A percentile compares a stretch with the other conserved stretches of the same genome.
These are phyloP conservation scores for Tenthredo scrophulariae DNA, from an alignment of 2,888 invertebrate genomes.

Conservation along the genomic window DNA sequence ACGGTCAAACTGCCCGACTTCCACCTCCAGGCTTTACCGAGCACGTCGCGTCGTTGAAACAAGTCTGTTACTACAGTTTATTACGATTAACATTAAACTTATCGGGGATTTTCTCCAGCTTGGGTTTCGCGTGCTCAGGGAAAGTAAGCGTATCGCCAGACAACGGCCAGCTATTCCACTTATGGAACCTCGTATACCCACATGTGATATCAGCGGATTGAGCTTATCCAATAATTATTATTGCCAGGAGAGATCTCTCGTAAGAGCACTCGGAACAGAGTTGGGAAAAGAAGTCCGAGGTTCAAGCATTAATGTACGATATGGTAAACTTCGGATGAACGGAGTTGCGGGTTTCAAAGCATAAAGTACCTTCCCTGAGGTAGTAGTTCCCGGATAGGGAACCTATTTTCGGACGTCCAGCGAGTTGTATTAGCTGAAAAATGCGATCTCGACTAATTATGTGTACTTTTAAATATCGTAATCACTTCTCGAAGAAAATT, in stretches of 20 bases:
- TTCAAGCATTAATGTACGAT: neutral
- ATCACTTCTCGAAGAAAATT: neutral
- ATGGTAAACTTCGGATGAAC: neutral
- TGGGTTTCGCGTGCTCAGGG: neutral
- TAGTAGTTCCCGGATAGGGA: no score
- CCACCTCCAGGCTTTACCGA: neutral
- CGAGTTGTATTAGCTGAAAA: neutral
- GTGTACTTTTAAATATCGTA: neutral
- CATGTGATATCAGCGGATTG: neutral
- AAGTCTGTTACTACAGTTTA: neutral
- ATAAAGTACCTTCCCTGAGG: no score
- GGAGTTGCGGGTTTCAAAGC: neutral
- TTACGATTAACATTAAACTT: conserved; percentile 16
- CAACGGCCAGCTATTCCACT: neutral
- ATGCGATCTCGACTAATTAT: neutral
- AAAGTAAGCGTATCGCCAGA: neutral
- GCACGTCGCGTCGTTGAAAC: neutral
- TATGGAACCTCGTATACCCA: neutral
- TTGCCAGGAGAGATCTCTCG: neutral
- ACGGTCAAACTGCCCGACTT: conserved; percentile 22
- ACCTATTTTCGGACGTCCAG: neutral
- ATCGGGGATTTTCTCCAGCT: conserved; percentile 10
- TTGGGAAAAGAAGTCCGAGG: neutral
- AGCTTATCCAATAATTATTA: neutral
- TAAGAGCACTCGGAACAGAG: neutral